Conservation (phyloP, 2,888 invertebrate species). For the Zhuqinia jingwanae region DNA sequence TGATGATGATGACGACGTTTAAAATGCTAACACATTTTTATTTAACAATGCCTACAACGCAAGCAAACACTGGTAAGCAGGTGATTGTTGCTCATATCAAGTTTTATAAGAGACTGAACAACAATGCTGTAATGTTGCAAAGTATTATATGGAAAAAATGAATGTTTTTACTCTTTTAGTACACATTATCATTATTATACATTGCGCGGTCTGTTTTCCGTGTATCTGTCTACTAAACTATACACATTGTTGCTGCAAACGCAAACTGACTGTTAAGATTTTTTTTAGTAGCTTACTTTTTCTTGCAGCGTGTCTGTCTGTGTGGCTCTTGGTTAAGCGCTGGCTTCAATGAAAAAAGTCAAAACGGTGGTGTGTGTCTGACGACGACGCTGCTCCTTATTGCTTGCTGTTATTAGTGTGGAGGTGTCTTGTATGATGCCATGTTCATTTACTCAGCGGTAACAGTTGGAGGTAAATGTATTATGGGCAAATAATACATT, state of each 20-base stretch:
- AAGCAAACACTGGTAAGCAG: no score
- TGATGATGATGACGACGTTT: conserved; percentile 32
- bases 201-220: no score
- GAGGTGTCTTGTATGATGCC: conserved; percentile 14
- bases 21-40: conserved; percentile 18
- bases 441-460: conserved; percentile 1
- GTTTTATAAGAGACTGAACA: conserved; percentile 22
- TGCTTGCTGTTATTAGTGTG: no score
- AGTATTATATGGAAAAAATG: neutral
- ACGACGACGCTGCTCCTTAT: neutral
- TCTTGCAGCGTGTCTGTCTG: neutral
- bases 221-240: no score
- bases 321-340: neutral
- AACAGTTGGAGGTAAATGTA: conserved; percentile 21
- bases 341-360: no score
- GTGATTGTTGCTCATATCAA: conserved; percentile 42
- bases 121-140: conserved; percentile 6
- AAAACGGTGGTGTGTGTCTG: neutral
- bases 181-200: no score
- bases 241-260: conserved; percentile 29
- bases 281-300: conserved; percentile 25
- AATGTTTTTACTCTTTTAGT: no score
- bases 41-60: no score
- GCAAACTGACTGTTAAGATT: conserved; percentile 27
- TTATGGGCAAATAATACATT: conserved; percentile 20